These are phyloP conservation scores for Manis pentadactyla DNA, from an alignment of 2,797 vertebrate species.

Conservation along the genomic window DNA sequence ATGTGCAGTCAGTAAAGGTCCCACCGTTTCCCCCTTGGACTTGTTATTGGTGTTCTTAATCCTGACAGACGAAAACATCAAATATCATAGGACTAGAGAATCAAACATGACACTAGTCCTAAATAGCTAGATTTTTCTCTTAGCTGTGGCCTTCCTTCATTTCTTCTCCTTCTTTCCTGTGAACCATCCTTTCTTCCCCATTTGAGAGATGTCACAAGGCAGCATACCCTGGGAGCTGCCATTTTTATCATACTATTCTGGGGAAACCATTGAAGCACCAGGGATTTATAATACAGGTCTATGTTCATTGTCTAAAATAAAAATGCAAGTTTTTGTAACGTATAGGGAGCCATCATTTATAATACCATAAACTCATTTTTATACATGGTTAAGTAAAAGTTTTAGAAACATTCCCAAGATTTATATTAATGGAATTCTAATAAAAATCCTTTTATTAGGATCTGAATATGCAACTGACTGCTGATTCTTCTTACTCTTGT, in stretches of 20 bases:
- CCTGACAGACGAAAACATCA: background rate
- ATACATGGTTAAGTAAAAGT: background rate
- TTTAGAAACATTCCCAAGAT: background rate
- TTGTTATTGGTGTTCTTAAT: background rate
- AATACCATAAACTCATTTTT: background rate
- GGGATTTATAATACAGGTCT: background rate
- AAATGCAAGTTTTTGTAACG: background rate
- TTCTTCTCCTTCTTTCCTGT: background rate
- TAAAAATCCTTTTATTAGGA: background rate
- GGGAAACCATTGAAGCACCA: background rate
- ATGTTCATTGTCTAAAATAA: background rate
- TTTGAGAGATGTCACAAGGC: background rate
- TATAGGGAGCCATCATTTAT: background rate
- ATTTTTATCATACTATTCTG: background rate
- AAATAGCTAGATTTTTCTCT: background rate
- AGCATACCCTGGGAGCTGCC: background rate
- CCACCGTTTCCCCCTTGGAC: fast-evolving
- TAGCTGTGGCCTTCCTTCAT: background rate
- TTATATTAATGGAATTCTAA: background rate
- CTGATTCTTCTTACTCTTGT: background rate
- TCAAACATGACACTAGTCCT: background rate
- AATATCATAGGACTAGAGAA: background rate
- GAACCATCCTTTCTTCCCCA: background rate
- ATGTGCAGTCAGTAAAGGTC: no score
- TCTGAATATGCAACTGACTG: background rate